A percentile compares a stretch with the other conserved stretches of the same genome.
These are phyloP conservation scores for Heterochromis multidens DNA, from an alignment of 2,113 vertebrate species.

Conservation along the genomic window DNA sequence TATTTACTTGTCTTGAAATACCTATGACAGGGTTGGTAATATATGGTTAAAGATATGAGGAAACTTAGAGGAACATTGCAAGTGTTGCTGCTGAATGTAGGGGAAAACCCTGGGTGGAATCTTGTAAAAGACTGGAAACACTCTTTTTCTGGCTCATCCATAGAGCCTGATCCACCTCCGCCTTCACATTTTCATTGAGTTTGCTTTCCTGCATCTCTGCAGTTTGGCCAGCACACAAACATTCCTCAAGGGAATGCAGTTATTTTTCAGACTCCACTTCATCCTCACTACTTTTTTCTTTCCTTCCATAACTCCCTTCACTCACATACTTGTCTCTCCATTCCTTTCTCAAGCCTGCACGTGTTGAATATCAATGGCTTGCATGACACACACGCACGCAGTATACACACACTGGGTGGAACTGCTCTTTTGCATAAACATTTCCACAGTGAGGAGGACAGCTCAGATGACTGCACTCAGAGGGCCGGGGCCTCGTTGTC, in stretches of 20 bases:
- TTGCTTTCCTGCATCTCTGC: background rate
- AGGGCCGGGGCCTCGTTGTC: constrained; percentile 34
- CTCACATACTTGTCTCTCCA: background rate
- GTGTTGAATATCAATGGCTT: constrained; percentile 40
- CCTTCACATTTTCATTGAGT: constrained; percentile 9
- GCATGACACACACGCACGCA: constrained; percentile 2
- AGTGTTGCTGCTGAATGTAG: background rate
- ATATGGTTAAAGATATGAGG: background rate
- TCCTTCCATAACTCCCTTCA: background rate
- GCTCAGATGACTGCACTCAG: constrained; percentile 29
- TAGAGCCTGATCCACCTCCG: background rate
- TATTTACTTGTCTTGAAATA: background rate
- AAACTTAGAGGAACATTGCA: background rate
- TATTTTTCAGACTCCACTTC: background rate
- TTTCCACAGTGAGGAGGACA: constrained; percentile 50
- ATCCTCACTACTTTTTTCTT: background rate
- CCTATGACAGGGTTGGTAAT: background rate
- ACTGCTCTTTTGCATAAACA: constrained; percentile 56
- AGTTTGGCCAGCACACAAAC: background rate
- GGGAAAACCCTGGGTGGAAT: constrained; percentile 45
- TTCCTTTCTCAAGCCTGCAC: constrained; percentile 5
- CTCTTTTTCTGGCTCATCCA: constrained; percentile 15
- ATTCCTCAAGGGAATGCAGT: background rate
- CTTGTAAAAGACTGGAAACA: constrained; percentile 26
- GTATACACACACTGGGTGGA: constrained; percentile 33